Base-by-base conservation (phyloP, 2,797 vertebrate genomes). In the Sebastes nivosus region DNA sequence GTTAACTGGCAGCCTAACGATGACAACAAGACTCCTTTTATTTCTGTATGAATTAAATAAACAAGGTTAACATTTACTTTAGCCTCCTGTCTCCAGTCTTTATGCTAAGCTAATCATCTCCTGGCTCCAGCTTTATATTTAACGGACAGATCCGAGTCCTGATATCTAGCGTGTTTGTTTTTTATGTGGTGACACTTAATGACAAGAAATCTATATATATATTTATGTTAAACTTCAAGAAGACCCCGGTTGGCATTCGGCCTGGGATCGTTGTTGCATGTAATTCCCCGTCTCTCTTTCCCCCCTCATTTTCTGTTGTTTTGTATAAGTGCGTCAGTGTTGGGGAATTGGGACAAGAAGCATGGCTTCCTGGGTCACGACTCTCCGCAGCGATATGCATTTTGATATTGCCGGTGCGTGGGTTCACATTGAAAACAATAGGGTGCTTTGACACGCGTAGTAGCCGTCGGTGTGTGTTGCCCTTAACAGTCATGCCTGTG, bases 371-470 rank as follows among this genome's bases (percentile, higher is more conserved):
- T 63, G 24, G 11, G 2, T 75, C 61, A 27, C 18, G 5, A 36
- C 16, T 72, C 54, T 52, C 20, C 30, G 59, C 50, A 36, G 16
- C 52, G 34, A 29, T 25, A 22, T 14, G 8, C 5, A 3, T 58
- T 50, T 46, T 70, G 54, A 80, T 64, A 55, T 27, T 38, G 25
- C 38, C 0, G 46, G 27, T 57, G 54, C 64, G 12, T 61, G 34
- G 27, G 29, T 64, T 77, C 60, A 59, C 32, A 61, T n/a, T 57
- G 67, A 68, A 75, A 77, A 79, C 72, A 72, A 46, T 54, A 12
- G 20, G 64, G 25, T 25, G n/a, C 72, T 63, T 52, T 79, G 73
- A 69, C 18, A 25, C 7, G 12, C 3, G 8, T 60, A 59, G 69
- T 72, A 27, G 64, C 79, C 36, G 16, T 38, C 2, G 8, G 64